Evolutionary conservation across 2,113 vertebrate genomes (phyloP).

Genomic region (Parotia lawesii): DNA sequence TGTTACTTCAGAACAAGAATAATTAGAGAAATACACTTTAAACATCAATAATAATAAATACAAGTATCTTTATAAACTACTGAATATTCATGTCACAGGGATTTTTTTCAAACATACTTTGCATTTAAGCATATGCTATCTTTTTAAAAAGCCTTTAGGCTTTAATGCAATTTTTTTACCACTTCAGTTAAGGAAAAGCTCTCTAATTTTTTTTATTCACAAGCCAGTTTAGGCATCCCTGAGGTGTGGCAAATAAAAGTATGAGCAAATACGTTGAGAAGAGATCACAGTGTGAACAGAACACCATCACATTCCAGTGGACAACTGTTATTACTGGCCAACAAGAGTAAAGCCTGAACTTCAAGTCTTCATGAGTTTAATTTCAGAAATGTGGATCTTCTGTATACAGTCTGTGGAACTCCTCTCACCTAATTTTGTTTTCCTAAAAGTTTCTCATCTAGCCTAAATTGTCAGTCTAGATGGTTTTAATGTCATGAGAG

Average conservation of each 20-base stretch:
- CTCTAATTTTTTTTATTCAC: not conserved
- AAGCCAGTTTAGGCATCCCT: not conserved
- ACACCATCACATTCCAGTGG: not conserved
- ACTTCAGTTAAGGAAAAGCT: not conserved
- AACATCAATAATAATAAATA: not conserved
- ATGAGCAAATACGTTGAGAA: not conserved
- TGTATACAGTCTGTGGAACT: not conserved
- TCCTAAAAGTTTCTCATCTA: not conserved
- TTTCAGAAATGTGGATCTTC: not conserved
- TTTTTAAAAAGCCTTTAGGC: not conserved
- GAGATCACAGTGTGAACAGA: not conserved
- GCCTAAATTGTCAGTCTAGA: not conserved
- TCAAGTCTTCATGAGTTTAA: not conserved
- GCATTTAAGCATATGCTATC: not conserved
- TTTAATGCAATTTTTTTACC: not conserved
- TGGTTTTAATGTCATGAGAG: not conserved
- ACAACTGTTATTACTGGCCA: not conserved
- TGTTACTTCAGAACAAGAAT: not conserved
- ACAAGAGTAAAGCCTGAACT: not conserved
- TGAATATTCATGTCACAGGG: not conserved
- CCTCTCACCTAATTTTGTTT: not conserved
- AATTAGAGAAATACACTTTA: not conserved
- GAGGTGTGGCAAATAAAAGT: not conserved
- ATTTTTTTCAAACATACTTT: not conserved
- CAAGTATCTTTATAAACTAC: not conserved